These are phyloP conservation scores for Macrochelys suwanniensis DNA, from an alignment of 2,797 vertebrate genomes.

Conservation along the genomic window DNA sequence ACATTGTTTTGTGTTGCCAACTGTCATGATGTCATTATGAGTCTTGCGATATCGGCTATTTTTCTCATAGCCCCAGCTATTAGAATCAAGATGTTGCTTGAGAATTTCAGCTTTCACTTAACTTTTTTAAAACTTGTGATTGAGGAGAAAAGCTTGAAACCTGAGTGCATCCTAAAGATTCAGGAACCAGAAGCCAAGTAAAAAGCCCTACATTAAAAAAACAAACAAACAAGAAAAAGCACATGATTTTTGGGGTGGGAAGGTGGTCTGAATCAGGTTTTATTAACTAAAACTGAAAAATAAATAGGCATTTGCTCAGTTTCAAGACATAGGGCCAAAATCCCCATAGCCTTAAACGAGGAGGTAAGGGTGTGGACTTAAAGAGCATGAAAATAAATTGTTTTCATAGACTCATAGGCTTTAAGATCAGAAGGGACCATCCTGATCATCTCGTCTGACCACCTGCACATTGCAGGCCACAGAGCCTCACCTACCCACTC, in stretches of 20 bases:
- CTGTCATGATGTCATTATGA: neutral
- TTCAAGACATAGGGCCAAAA: neutral
- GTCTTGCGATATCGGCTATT: neutral
- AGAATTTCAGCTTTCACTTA: neutral
- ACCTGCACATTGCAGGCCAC: too few relatives aligned
- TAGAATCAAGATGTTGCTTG: neutral
- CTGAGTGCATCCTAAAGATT: too few relatives aligned
- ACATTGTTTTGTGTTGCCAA: neutral
- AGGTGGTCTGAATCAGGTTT: too few relatives aligned
- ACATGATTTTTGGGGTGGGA: too few relatives aligned
- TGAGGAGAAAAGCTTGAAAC: neutral
- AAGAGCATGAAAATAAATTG: neutral
- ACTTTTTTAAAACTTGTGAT: neutral
- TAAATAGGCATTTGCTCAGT: neutral
- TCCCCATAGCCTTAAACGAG: neutral
- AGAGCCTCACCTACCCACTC: too few relatives aligned
- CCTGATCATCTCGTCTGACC: too few relatives aligned
- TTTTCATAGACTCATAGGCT: neutral
- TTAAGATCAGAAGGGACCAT: too few relatives aligned
- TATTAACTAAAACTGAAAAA: neutral
- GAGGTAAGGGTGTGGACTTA: neutral
- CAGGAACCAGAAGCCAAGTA: too few relatives aligned
- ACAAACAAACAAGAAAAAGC: too few relatives aligned
- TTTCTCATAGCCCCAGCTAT: neutral
- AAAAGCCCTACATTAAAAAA: too few relatives aligned